These are phyloP conservation scores for Oscheius sp. DNA, from an alignment of 1,140 invertebrate species.

Conservation along the genomic window DNA sequence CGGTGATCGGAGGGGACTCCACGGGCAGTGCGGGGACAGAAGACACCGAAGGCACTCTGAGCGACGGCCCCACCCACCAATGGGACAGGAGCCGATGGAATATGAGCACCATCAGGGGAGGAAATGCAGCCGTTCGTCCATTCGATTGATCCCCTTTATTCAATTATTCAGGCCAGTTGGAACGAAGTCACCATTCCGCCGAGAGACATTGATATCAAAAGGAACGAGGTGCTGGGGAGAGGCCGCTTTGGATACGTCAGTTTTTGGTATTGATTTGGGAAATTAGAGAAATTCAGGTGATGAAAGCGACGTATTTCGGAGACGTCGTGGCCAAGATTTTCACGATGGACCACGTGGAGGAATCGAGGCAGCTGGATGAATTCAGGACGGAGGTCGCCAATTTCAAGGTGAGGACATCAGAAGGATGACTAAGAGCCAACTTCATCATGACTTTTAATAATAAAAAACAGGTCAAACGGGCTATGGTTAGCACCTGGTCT, in stretches of 20 bases:
- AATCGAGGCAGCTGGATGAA: conserved; percentile 84
- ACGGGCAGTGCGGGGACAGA: conserved; percentile 9
- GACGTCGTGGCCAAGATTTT: conserved; percentile 96
- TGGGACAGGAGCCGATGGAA: conserved; percentile 55
- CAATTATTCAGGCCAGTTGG: conserved; percentile 38
- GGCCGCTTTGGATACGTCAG: conserved; percentile 57
- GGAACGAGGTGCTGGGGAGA: conserved; percentile 45
- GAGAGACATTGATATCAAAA: conserved; percentile 46
- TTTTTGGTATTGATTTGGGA: conserved; percentile 10
- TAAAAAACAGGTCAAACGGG: background rate
- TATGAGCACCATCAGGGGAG: conserved; percentile 54
- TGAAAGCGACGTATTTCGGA: conserved; percentile 91
- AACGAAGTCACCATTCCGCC: conserved; percentile 51
- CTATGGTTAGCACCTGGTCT: background rate
- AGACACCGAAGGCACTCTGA: background rate
- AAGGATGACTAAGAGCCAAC: background rate
- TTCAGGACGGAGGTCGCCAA: conserved; percentile 89
- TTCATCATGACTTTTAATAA: background rate
- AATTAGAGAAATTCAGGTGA: conserved; percentile 42
- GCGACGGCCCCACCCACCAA: conserved; percentile 42
- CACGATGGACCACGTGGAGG: conserved; percentile 80
- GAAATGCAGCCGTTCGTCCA: conserved; percentile 33
- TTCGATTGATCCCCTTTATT: background rate
- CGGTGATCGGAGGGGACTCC: background rate
- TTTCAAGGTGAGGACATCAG: conserved; percentile 19